Conservation (phyloP, 2,113 vertebrate species). For the Scomber colias region DNA sequence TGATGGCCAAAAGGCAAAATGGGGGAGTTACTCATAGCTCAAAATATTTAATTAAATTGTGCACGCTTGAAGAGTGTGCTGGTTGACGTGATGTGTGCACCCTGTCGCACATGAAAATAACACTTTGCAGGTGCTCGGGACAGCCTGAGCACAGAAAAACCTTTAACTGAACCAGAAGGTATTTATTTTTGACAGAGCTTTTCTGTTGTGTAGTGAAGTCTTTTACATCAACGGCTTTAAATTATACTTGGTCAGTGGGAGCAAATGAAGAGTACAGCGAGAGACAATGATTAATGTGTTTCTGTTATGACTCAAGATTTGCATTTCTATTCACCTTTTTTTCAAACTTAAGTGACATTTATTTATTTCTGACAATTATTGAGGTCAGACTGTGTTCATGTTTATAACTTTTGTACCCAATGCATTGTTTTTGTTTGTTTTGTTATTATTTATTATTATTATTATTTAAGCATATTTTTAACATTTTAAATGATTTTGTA, state of each 20-base stretch:
- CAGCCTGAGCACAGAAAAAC: background rate
- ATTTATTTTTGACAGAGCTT: background rate
- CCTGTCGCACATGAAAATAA: background rate
- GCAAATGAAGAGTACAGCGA: background rate
- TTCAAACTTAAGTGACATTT: conserved; percentile 13
- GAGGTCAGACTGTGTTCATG: conserved; percentile 10
- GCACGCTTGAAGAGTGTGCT: too few relatives aligned
- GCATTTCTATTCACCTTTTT: background rate
- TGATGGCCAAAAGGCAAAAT: too few relatives aligned
- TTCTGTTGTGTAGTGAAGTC: background rate
- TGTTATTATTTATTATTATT: conserved; percentile 23
- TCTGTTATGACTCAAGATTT: background rate
- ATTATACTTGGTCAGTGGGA: background rate
- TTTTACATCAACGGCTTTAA: conserved; percentile 7
- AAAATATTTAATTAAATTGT: too few relatives aligned
- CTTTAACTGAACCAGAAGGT: too few relatives aligned
- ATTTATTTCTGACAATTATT: conserved; percentile 23
- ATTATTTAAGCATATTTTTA: conserved; percentile 38
- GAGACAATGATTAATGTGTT: background rate
- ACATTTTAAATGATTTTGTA: conserved; percentile 19
- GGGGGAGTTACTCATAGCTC: too few relatives aligned
- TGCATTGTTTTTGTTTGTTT: conserved; percentile 12
- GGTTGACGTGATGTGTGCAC: background rate
- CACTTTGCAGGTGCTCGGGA: background rate
- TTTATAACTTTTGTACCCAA: conserved; percentile 27